Conservation (phyloP, 2,113 vertebrate species). For the Crotalus tigris region DNA sequence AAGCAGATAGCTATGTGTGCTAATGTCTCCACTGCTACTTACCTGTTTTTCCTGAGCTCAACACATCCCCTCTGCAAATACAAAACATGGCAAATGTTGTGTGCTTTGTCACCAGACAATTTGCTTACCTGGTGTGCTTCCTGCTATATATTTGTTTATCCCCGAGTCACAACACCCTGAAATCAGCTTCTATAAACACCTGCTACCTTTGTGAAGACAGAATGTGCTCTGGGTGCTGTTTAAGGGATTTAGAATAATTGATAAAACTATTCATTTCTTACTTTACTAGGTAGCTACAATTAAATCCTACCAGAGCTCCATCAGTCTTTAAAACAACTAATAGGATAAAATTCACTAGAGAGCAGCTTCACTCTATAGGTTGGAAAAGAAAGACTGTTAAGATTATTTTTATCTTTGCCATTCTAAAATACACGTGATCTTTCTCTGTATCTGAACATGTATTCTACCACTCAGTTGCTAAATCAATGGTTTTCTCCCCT, state of each 20-base stretch:
- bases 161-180: not conserved
- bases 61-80: conserved; percentile 30
- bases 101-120: not conserved
- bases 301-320: not conserved
- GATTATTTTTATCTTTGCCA: not conserved
- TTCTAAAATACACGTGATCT: not conserved
- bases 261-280: not conserved
- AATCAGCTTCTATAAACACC: not conserved
- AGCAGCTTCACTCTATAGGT: not conserved
- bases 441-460: not conserved
- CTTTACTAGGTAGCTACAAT: not conserved
- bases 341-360: not conserved
- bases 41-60: conserved; percentile 10
- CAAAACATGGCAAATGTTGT: conserved; percentile 2
- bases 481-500: not conserved
- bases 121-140: not conserved
- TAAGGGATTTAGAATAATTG: not conserved
- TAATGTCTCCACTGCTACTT: conserved; percentile 5
- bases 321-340: not conserved
- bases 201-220: not conserved
- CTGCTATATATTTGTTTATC: conserved; percentile 2
- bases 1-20: not conserved
- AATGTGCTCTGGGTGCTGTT: not conserved
- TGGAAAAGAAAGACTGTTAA: not conserved
- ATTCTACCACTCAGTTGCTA: no score